A percentile compares a stretch with the other conserved stretches of the same genome.
phyloP scores from a whole-genome alignment of 2,888 invertebrate genomes.

The Euplexia lucipara region DNA sequence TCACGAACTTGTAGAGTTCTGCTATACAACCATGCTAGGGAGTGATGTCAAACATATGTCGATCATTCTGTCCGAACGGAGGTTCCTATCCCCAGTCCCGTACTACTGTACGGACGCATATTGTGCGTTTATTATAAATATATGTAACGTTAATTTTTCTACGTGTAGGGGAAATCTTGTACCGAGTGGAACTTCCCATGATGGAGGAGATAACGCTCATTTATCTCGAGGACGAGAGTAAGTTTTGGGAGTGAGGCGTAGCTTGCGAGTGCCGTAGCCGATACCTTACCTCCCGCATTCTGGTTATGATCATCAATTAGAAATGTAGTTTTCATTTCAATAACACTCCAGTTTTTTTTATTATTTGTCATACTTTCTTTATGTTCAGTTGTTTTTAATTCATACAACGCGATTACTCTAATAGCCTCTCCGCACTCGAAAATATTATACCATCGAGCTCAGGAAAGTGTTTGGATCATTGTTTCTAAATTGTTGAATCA shows the following conservation, averaged over 20 bases:
- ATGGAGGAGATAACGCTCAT: slow-evolving; percentile 98
- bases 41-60: slow-evolving; percentile 57
- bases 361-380: slow-evolving; percentile 87
- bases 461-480: slow-evolving; percentile 81
- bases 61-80: slow-evolving; percentile 57
- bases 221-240: slow-evolving; percentile 97
- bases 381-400: slow-evolving; percentile 84
- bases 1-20: slow-evolving; percentile 76
- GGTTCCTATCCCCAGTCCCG: slow-evolving; percentile 63
- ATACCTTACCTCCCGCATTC: slow-evolving; percentile 91
- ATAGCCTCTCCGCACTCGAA: slow-evolving; percentile 88
- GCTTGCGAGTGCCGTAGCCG: slow-evolving; percentile 93
- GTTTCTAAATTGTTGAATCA: slow-evolving; percentile 70
- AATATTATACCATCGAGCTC: slow-evolving; percentile 80
- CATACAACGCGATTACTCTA: slow-evolving; percentile 87
- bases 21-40: slow-evolving; percentile 64
- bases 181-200: slow-evolving; percentile 98
- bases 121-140: slow-evolving; percentile 77
- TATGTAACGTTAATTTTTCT: slow-evolving; percentile 91
- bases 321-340: slow-evolving; percentile 90
- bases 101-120: slow-evolving; percentile 67
- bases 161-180: slow-evolving; percentile 96
- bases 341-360: slow-evolving; percentile 89
- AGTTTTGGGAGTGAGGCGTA: slow-evolving; percentile 92
- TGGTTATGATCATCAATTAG: slow-evolving; percentile 92